These are phyloP conservation scores for Cochlearius cochlearius DNA, from an alignment of 2,113 vertebrate species.

Conservation along the genomic window DNA sequence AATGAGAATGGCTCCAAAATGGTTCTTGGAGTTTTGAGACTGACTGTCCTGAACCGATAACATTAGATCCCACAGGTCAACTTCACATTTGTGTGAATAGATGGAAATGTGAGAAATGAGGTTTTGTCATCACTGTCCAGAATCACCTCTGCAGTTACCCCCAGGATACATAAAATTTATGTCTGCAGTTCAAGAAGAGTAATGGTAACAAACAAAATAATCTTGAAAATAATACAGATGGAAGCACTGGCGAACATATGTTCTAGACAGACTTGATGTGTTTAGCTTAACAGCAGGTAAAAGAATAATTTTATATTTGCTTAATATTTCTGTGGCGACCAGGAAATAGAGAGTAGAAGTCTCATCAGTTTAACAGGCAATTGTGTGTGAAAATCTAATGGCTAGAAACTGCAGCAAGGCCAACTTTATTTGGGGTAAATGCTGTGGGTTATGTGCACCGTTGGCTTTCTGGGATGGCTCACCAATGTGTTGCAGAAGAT, in stretches of 20 bases:
- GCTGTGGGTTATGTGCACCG: rapidly evolving
- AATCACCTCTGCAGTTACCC: neutral
- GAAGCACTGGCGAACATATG: neutral
- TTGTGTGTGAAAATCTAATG: neutral
- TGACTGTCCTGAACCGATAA: neutral
- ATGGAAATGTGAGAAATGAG: neutral
- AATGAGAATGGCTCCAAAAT: neutral
- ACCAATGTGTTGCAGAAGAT: neutral
- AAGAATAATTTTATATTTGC: neutral
- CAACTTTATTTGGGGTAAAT: neutral
- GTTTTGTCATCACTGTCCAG: neutral
- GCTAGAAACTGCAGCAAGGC: neutral
- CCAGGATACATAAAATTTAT: neutral
- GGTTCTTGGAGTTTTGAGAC: neutral
- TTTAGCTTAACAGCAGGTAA: neutral
- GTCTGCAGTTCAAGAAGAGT: neutral
- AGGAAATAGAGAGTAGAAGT: neutral
- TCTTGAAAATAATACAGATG: neutral
- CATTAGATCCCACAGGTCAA: neutral
- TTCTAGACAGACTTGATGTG: neutral
- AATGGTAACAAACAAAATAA: neutral
- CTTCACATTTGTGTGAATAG: neutral
- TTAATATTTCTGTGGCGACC: neutral
- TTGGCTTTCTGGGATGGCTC: neutral
- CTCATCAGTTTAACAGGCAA: neutral